Percentiles rank a stretch among this genome's conserved stretches.
Conservation (phyloP, 2,113 vertebrate species). For the Aegithalos caudatus region DNA sequence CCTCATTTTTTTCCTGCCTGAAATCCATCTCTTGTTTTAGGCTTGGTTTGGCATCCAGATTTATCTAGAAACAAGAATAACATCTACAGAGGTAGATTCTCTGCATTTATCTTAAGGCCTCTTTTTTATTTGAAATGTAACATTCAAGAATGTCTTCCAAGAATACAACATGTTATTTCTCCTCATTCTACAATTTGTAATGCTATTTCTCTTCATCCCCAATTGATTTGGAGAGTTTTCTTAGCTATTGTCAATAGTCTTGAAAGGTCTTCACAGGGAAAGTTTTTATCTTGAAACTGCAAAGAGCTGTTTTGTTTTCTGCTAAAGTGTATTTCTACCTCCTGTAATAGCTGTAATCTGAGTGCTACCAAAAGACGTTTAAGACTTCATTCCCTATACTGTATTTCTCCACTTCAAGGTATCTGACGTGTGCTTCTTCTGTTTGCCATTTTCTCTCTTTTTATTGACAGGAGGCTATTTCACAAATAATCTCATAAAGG, state of each 20-base stretch:
- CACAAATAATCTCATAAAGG: neutral
- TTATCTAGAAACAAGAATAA: neutral
- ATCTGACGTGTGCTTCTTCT: neutral
- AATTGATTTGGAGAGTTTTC: neutral
- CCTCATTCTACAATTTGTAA: neutral
- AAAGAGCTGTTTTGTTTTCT: neutral
- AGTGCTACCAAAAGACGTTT: neutral
- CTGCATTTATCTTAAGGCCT: neutral
- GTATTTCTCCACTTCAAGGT: neutral
- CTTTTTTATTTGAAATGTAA: neutral
- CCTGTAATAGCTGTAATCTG: neutral
- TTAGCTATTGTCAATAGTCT: neutral
- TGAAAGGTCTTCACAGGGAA: neutral
- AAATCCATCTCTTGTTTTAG: neutral
- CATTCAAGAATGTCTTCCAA: neutral
- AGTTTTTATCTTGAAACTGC: neutral
- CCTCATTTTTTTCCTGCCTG: neutral
- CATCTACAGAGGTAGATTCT: neutral
- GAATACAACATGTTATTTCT: neutral
- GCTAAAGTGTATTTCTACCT: neutral
- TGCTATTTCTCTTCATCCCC: neutral
- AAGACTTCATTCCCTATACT: neutral
- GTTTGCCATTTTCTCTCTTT: neutral
- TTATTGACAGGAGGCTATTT: neutral
- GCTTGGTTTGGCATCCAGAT: neutral